Evolutionary conservation across 2,113 vertebrate genomes (phyloP).

Genomic region (Sturnira hondurensis): DNA sequence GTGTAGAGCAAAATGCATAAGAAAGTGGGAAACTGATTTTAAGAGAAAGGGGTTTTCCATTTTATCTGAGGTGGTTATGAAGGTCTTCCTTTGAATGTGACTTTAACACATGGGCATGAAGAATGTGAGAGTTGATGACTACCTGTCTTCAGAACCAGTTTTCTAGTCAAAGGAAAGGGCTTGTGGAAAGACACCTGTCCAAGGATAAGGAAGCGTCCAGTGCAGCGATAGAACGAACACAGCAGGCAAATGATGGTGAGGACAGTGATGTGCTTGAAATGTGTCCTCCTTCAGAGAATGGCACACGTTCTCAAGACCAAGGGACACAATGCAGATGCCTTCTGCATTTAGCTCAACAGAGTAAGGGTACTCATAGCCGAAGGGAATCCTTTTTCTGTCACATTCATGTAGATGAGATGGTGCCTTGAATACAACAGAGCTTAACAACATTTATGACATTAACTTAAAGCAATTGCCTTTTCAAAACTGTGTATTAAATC

Average conservation of each 20-base stretch:
- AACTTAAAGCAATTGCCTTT: neutral
- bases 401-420: neutral
- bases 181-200: neutral
- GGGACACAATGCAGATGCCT: rapidly evolving
- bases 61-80: neutral
- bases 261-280: neutral
- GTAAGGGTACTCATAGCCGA: neutral
- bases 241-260: too few species aligned
- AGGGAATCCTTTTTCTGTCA: neutral
- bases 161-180: neutral
- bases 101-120: neutral
- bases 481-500: neutral
- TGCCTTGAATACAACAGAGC: neutral
- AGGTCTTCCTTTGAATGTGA: neutral
- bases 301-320: neutral
- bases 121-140: neutral
- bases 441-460: neutral
- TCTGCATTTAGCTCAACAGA: neutral
- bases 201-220: neutral
- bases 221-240: rapidly evolving
- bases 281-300: neutral
- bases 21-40: neutral
- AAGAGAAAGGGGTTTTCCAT: neutral
- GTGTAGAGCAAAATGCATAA: neutral
- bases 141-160: neutral